Conservation (phyloP, 2,888 invertebrate species). For the Tromatobia lineatoria region DNA sequence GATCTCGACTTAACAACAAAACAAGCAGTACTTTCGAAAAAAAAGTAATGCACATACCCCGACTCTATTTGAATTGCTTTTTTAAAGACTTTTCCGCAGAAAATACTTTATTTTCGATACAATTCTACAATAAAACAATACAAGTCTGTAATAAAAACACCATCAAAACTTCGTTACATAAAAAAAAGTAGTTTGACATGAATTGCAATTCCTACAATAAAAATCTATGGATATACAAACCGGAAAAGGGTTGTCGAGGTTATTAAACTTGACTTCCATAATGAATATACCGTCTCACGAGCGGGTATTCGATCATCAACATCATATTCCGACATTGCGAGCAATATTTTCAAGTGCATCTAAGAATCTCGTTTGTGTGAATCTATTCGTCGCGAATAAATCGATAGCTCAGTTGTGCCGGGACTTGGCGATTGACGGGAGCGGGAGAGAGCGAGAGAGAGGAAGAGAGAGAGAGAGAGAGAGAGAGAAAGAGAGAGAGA, state of each 20-base stretch:
- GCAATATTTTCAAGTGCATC: background rate
- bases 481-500: no score
- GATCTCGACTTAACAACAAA: background rate
- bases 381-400: constrained; percentile 28
- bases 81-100: no score
- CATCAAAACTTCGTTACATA: background rate
- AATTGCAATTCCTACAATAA: no score
- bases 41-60: no score
- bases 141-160: no score
- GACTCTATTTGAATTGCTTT: no score
- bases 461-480: no score
- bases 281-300: background rate
- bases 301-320: background rate
- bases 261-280: background rate
- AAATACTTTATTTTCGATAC: no score
- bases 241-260: background rate
- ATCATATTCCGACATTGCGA: background rate
- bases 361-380: background rate
- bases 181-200: background rate
- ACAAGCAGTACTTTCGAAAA: background rate
- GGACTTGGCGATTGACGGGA: background rate
- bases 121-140: no score
- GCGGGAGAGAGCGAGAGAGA: no score
- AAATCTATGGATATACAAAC: background rate
- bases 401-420: constrained; percentile 14